Base-by-base conservation (phyloP, 2,888 invertebrate species). In the Drosophila tripunctata region DNA sequence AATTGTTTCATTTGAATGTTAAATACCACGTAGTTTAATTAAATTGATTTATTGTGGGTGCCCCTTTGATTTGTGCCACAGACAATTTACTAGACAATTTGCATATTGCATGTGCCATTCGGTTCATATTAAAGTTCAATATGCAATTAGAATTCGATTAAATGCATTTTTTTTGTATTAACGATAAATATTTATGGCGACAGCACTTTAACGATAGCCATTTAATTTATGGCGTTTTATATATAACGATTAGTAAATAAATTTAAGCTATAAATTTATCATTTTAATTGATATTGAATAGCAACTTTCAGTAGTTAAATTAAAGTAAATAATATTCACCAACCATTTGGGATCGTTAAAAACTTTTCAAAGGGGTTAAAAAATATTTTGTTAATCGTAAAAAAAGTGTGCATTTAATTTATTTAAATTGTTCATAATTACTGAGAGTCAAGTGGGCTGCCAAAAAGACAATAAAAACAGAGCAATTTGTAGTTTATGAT, bases 381-480 rank as follows among this genome's bases (percentile, higher is more conserved):
- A 35, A 17, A 24, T 43, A 19, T 21, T 43, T 52, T 5, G 0
- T 12, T 36, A 52, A 44, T 17, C 56, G 21, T 35, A 45, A 67
- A 56, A 62, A 56, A 36, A 27, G 27, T 10, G 38, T 65, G 57
- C 54, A 27, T 62, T 78, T 78, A 76, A 82, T 82, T 82, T 67
- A 75, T 78, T 82, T 82, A 84, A 82, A 82, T 82, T 82, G 72
- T 47, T 44, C 55, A 62, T 76, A 78, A 82, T 84, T 84, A 78
- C 69, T 44, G 33, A 30, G 70, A 75, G 58, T 69, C 57, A 66
- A 75, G 57, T 56, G 75, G 52, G 31, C 68, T 63, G 58, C 74
- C 61, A 77, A 75, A 75, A 64, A 74, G 60, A 24, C 58, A 58
- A 56, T 61, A 60, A 45, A 41, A 67, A 36, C 14, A 24, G 22